These are phyloP conservation scores for Allobates femoralis DNA, from an alignment of 2,797 vertebrate species.

Conservation along the genomic window DNA sequence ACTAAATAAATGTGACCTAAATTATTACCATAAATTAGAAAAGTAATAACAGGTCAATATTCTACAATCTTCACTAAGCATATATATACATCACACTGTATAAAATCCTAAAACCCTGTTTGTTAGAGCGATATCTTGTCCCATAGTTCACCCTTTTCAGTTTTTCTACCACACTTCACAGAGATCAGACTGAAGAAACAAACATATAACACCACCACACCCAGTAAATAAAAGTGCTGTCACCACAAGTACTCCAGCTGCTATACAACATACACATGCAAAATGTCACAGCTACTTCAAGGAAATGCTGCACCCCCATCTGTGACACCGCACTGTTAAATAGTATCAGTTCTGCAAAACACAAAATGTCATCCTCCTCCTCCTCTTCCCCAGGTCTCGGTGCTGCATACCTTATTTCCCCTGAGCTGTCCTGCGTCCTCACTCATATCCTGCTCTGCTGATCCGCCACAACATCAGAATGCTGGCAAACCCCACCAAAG, in stretches of 20 bases:
- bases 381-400: background rate
- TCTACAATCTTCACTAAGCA: no score
- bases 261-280: background rate
- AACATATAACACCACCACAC: constrained; percentile 10
- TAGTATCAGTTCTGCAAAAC: background rate
- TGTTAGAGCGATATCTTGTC: background rate
- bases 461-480: constrained; percentile 39
- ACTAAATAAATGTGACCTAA: no score
- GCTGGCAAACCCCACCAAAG: constrained; percentile 25
- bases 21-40: no score
- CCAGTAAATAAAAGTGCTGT: constrained; percentile 6
- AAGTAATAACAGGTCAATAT: no score
- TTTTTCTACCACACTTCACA: background rate
- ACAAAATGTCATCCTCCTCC: background rate
- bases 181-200: background rate
- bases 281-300: background rate
- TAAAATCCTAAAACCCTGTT: no score
- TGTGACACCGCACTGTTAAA: background rate
- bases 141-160: constrained; percentile 3
- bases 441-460: background rate
- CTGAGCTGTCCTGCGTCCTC: background rate
- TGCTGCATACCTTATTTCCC: constrained; percentile 4
- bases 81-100: no score
- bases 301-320: background rate
- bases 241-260: background rate